Conservation (phyloP, 1,140 invertebrate species). For the Rhopalosiphum padi region DNA sequence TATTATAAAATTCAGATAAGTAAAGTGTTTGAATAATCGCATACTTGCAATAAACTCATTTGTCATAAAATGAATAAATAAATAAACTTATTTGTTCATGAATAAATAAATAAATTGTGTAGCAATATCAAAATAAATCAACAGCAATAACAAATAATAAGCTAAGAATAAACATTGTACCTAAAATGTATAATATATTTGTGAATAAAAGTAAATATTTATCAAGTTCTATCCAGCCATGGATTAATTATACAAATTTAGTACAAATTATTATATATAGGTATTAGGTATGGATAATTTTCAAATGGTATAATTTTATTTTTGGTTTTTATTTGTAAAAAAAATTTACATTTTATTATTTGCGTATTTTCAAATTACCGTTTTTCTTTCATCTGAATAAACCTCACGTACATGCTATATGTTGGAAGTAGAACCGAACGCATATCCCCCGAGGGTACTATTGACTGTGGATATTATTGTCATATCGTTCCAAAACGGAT, state of each 20-base stretch:
- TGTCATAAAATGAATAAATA: neutral
- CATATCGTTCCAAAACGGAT: slow-evolving; percentile 40
- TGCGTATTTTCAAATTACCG: neutral
- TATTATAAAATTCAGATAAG: neutral
- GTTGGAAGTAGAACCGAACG: neutral
- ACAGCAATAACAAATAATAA: neutral
- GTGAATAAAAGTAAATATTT: neutral
- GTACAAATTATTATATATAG: neutral
- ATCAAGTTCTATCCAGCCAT: neutral
- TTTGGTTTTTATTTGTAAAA: neutral
- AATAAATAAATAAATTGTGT: no score
- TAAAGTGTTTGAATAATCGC: neutral
- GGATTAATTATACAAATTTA: neutral
- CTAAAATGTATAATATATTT: neutral
- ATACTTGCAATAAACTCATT: neutral
- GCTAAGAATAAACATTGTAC: neutral
- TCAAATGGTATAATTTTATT: neutral
- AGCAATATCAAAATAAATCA: no score
- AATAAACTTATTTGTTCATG: neutral
- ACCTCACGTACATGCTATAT: slow-evolving; percentile 24
- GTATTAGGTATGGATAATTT: neutral
- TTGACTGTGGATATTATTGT: slow-evolving; percentile 53
- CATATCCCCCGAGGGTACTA: slow-evolving; percentile 34
- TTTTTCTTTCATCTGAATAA: slow-evolving; percentile 13
- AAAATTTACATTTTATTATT: neutral